phyloP scores from a whole-genome alignment of 2,797 vertebrate genomes.

The Psittacula echo region DNA sequence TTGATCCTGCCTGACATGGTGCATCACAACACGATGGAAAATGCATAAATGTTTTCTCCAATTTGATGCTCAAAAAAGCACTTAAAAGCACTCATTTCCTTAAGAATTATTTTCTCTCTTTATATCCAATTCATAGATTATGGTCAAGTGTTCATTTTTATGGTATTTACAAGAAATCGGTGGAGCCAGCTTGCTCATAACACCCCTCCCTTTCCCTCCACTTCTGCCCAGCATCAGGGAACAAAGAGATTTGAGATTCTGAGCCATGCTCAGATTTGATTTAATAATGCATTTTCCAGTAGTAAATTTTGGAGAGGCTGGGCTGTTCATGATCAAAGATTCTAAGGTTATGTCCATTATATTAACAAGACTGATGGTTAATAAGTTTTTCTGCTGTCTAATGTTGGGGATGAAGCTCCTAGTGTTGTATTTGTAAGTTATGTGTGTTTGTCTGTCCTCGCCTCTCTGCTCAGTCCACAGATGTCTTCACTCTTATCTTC shows the following conservation, averaged over 20 bases:
- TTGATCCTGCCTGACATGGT: conserved; percentile 49
- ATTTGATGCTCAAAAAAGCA: conserved; percentile 14
- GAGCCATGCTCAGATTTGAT: background rate
- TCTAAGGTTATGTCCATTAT: background rate
- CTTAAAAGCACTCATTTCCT: conserved; percentile 25
- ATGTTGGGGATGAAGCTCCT: background rate
- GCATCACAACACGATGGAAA: conserved; percentile 42
- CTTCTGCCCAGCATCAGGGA: background rate
- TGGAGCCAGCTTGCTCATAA: background rate
- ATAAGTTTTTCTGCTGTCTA: background rate
- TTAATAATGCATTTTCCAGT: background rate
- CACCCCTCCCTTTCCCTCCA: background rate
- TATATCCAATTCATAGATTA: conserved; percentile 31
- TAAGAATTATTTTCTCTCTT: conserved; percentile 44
- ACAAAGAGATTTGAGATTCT: conserved; percentile 39
- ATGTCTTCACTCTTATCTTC: background rate
- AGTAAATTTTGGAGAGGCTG: background rate
- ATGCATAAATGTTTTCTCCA: conserved; percentile 51
- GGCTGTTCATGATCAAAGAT: background rate
- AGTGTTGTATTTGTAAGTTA: background rate
- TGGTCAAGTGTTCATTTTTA: conserved; percentile 56
- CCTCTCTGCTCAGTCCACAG: background rate
- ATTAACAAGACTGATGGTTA: background rate
- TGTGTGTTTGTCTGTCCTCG: fast-evolving
- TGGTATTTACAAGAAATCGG: conserved; percentile 52